Conservation (phyloP, 2,797 vertebrate genomes). For the Megalops cyprinoides region DNA sequence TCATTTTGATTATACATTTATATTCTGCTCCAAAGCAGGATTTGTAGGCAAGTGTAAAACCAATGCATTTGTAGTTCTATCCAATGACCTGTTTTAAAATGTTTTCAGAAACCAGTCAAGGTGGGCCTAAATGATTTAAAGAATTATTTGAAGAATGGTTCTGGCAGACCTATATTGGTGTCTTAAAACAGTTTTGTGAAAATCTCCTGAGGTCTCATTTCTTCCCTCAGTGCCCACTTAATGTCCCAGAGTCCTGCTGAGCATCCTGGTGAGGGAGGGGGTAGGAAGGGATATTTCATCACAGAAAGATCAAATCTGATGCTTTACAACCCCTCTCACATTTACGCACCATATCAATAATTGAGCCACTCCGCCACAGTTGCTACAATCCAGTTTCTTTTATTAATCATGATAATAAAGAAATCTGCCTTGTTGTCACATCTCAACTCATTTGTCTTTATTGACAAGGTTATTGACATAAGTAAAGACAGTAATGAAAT, state of each 20-base stretch:
- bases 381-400: neutral
- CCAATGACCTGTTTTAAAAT: neutral
- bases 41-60: neutral
- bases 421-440: neutral
- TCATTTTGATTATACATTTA: no score
- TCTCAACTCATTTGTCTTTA: neutral
- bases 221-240: neutral
- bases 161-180: no score
- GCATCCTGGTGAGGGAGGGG: neutral
- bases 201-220: no score
- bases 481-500: conserved; percentile 18
- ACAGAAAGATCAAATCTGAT: neutral
- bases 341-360: neutral
- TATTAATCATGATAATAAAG: neutral
- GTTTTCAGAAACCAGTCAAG: neutral
- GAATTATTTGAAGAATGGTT: neutral
- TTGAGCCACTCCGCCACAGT: neutral
- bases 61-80: neutral
- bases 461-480: conserved; percentile 5
- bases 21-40: neutral
- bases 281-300: neutral
- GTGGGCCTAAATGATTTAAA: no score
- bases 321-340: neutral
- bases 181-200: no score
- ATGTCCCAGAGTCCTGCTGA: neutral